Evolutionary conservation across 2,888 invertebrate genomes (phyloP), one percentile per base, ranked within the genome.

Genomic region (Cantharis lateralis): DNA sequence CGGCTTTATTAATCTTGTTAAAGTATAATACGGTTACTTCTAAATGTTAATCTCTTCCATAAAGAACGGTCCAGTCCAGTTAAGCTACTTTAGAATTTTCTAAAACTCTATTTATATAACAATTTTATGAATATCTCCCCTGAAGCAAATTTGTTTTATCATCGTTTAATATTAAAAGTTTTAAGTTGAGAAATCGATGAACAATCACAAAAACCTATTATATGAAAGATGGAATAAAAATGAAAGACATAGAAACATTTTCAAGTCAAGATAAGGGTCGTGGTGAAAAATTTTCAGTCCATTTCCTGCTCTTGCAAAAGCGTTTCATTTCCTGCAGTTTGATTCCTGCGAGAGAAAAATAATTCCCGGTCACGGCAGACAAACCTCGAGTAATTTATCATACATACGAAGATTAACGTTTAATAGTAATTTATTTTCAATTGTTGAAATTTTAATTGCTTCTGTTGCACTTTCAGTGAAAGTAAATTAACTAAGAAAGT

Each of bases 311-410:
- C 81, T 80, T 81, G 81, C 83, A 82, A 82, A 80, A 84, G 82
- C 83, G 82, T 85, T 86, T 85, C 85, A 86, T 86, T 86, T 86
- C 85, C 86, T 84, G 84, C 80, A 80, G 83, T 84, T 84, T 83
- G 83, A 82, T 84, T 84, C 83, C 80, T 82, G 80, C 80, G 79
- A 76, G 80, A 79, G 80, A 80, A 82, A 83, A 84, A 84, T 83
- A 83, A 84, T 83, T 83, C 82, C 76, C 78, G 62, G 66, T 69
- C 71, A 76, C 69, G 70, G 61, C 71, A 78, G 75, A 77, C 77
- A 80, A 80, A 77, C 76, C 80, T 69, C 15, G 32, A 15, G 62
- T 75, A 70, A 78, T 78, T 78, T 72, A 73, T 78, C 78, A 78
- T 75, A 77, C 72, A 62, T 80, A 78, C 78, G 68, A 62, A 74